These are phyloP conservation scores for Spisula solida DNA, from an alignment of 2,888 invertebrate genomes.

Conservation along the genomic window DNA sequence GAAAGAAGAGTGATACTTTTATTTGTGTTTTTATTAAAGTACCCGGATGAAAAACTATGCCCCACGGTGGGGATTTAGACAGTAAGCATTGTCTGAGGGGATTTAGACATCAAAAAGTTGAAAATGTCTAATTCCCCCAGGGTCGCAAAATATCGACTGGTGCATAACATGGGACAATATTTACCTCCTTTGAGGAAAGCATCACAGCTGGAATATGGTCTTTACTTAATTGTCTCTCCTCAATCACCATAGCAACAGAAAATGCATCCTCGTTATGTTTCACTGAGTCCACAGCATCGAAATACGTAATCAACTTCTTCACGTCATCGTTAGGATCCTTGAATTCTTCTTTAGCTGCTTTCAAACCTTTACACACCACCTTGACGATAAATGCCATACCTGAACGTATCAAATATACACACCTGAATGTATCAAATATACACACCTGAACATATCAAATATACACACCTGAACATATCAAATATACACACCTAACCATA, in stretches of 20 bases:
- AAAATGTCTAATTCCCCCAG: too few relatives aligned
- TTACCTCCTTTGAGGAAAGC: constrained; percentile 91
- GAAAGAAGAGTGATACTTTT: too few relatives aligned
- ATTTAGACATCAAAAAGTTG: too few relatives aligned
- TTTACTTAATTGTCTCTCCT: constrained; percentile 89
- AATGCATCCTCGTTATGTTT: constrained; percentile 81
- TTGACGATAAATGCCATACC: constrained; percentile 82
- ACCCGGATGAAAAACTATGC: too few relatives aligned
- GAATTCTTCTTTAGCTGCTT: constrained; percentile 78
- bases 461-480: too few relatives aligned
- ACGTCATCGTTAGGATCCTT: constrained; percentile 74
- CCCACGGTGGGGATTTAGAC: too few relatives aligned
- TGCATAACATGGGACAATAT: too few relatives aligned
- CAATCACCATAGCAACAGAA: constrained; percentile 81
- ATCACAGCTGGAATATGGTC: constrained; percentile 92
- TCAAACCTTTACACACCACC: constrained; percentile 82
- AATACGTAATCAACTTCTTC: constrained; percentile 77
- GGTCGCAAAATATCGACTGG: background rate
- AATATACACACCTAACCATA: too few relatives aligned
- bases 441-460: too few relatives aligned
- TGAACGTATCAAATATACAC: constrained; percentile 72
- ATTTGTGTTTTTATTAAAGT: too few relatives aligned
- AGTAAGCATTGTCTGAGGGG: too few relatives aligned
- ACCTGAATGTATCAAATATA: too few relatives aligned
- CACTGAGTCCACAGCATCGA: constrained; percentile 83